phyloP scores from a whole-genome alignment of 1,140 invertebrate species.

The Triops longicaudatus region DNA sequence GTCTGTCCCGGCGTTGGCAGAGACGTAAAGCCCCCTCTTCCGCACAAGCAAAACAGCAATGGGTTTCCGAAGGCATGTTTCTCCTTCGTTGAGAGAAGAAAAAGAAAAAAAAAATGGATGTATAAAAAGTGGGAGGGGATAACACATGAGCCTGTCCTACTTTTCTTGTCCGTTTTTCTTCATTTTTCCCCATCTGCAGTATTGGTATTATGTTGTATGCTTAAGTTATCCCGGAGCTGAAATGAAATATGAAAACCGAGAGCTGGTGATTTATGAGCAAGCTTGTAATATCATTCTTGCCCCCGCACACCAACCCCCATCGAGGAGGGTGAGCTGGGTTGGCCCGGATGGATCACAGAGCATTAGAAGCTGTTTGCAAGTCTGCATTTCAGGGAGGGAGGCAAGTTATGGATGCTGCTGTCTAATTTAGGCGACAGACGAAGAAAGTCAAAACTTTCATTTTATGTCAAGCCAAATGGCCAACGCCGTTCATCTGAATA shows the following conservation, averaged over 20 bases:
- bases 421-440: not conserved
- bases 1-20: slow-evolving; percentile 9
- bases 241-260: slow-evolving; percentile 15
- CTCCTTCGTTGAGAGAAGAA: not conserved
- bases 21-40: slow-evolving; percentile 4
- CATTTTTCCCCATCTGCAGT: not conserved
- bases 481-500: not conserved
- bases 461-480: not conserved
- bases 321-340: not conserved
- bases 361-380: slow-evolving; percentile 2
- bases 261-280: not conserved
- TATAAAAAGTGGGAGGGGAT: not conserved
- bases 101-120: not conserved
- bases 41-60: not conserved
- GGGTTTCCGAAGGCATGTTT: slow-evolving; percentile 9
- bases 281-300: slow-evolving; percentile 7
- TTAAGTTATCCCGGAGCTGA: not conserved
- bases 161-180: slow-evolving; percentile 4
- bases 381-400: not conserved
- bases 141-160: slow-evolving; percentile 6
- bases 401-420: not conserved
- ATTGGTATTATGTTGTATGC: slow-evolving; percentile 15
- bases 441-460: slow-evolving; percentile 2
- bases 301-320: not conserved
- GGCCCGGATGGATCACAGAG: not conserved